Evolutionary conservation across 2,113 vertebrate species (phyloP).

Genomic region (Apeltes quadracus): DNA sequence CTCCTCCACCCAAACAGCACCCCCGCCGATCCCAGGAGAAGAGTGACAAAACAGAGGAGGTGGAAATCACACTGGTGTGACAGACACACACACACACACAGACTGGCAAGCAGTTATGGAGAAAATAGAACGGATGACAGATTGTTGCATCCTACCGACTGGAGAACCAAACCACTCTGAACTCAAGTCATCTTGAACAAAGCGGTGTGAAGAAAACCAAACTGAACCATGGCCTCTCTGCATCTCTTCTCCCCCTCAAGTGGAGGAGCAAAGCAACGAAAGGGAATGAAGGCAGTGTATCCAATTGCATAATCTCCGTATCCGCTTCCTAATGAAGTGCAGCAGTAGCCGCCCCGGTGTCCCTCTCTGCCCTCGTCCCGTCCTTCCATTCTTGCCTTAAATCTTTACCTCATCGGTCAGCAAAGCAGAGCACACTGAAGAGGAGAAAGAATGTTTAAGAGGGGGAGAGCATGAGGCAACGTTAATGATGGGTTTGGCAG

Average conservation of each 20-base stretch:
- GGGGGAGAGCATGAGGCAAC: constrained; percentile 37
- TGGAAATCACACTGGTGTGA: constrained; percentile 98
- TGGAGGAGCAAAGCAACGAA: constrained; percentile 40
- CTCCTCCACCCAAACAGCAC: constrained; percentile 93
- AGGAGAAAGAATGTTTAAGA: constrained; percentile 58
- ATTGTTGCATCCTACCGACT: constrained; percentile 33
- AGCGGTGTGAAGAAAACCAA: constrained; percentile 44
- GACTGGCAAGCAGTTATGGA: constrained; percentile 23
- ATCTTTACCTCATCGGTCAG: constrained; percentile 66
- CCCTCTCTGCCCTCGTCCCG: constrained; percentile 18
- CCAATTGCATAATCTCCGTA: constrained; percentile 41
- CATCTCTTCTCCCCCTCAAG: constrained; percentile 44
- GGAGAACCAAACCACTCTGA: constrained; percentile 53
- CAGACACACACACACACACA: constrained; percentile 17
- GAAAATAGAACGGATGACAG: constrained; percentile 33
- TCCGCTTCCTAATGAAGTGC: constrained; percentile 64
- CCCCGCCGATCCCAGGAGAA: constrained; percentile 88
- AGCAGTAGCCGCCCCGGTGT: constrained; percentile 47
- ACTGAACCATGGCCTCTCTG: constrained; percentile 33
- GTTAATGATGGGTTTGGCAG: constrained; percentile 33
- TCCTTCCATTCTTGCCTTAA: constrained; percentile 78
- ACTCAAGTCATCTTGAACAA: constrained; percentile 49
- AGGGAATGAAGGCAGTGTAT: constrained; percentile 28
- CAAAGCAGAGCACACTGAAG: constrained; percentile 47
- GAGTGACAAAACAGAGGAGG: constrained; percentile 94